Percentiles rank a stretch among this genome's conserved stretches.
Conservation (phyloP, 2,797 vertebrate species). For the Anas capensis region DNA sequence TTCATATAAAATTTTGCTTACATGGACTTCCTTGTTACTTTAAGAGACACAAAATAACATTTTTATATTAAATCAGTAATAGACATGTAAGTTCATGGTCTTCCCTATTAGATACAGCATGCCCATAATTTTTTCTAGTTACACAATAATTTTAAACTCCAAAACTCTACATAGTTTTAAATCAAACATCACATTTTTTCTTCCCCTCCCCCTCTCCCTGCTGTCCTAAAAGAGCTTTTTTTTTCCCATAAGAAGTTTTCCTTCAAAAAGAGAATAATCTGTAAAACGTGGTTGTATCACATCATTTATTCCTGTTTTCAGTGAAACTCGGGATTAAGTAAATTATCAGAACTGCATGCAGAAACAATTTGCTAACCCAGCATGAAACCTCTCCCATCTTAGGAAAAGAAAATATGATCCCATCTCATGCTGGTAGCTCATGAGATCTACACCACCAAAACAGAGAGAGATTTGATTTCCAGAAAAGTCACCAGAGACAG, state of each 20-base stretch:
- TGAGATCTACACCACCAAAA: background rate
- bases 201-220: background rate
- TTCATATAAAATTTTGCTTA: background rate
- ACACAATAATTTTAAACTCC: background rate
- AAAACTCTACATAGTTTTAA: background rate
- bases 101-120: accelerated
- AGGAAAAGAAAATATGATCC: background rate
- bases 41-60: background rate
- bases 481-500: background rate
- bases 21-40: background rate
- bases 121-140: background rate
- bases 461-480: background rate
- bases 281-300: accelerated
- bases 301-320: background rate
- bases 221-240: background rate
- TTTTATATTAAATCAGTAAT: background rate
- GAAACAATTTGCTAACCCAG: background rate
- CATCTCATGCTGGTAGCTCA: background rate
- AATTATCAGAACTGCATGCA: background rate
- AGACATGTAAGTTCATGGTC: background rate
- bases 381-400: background rate
- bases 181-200: background rate
- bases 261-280: background rate
- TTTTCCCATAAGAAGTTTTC: background rate
- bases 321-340: background rate